Conservation (phyloP, 23 tunicate genomes). For the Corella eumyota region DNA sequence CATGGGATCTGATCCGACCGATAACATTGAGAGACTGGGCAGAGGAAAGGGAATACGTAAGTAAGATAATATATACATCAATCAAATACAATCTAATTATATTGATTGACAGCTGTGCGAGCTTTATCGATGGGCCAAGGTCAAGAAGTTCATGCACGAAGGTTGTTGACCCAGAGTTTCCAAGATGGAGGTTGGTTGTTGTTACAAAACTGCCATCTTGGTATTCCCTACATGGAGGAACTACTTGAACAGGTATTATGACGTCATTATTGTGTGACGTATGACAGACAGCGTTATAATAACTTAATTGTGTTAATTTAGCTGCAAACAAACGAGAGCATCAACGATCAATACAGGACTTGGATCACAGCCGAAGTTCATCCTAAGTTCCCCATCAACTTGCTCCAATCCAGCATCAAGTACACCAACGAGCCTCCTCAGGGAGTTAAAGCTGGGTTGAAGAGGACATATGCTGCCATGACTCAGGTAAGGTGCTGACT, state of each 20-base stretch:
- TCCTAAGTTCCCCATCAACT: slow-evolving; percentile 94
- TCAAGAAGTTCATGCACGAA: slow-evolving; percentile 96
- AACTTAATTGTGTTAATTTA: too few species aligned
- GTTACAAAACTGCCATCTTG: slow-evolving; percentile 98
- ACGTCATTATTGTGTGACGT: too few species aligned
- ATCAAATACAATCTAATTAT: not conserved
- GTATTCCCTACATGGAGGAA: slow-evolving; percentile 97
- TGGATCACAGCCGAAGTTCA: slow-evolving; percentile 99
- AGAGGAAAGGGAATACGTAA: slow-evolving; percentile 90
- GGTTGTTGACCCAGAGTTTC: slow-evolving; percentile 73
- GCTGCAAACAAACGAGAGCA: slow-evolving; percentile 77
- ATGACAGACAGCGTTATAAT: too few species aligned
- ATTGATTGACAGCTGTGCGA: slow-evolving; percentile 52
- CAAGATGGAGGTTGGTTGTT: slow-evolving; percentile 98
- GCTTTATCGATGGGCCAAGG: slow-evolving; percentile 99
- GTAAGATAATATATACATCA: slow-evolving; percentile 5
- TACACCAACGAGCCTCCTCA: slow-evolving; percentile 99
- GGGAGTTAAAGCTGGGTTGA: slow-evolving; percentile 94
- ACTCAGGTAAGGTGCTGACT: slow-evolving; percentile 45
- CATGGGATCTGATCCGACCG: slow-evolving; percentile 99
- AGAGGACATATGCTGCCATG: slow-evolving; percentile 80
- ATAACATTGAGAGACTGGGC: slow-evolving; percentile 89
- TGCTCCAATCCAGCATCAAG: slow-evolving; percentile 94
- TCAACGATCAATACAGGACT: slow-evolving; percentile 69
- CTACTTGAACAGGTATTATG: slow-evolving; percentile 83